These are phyloP conservation scores for Odontophorus gujanensis DNA, from an alignment of 2,113 vertebrate genomes.

Conservation along the genomic window DNA sequence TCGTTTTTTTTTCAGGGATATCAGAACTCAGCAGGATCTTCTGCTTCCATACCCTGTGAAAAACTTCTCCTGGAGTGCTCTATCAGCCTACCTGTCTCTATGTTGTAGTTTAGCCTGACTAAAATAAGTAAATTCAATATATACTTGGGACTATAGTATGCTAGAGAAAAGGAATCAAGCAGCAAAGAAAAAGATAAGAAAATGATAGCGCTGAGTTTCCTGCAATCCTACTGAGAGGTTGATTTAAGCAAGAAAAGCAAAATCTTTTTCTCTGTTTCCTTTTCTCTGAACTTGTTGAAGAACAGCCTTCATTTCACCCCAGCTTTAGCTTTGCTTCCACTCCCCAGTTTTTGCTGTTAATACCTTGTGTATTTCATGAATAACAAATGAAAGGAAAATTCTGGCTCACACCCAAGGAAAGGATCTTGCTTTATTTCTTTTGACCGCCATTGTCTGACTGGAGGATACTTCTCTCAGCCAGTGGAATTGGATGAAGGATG, in stretches of 20 bases:
- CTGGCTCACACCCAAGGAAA: not conserved
- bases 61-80: slow-evolving; percentile 13
- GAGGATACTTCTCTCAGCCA: not conserved
- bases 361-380: not conserved
- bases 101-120: not conserved
- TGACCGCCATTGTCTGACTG: rapidly evolving
- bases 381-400: not conserved
- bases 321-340: not conserved
- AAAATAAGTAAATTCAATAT: not conserved
- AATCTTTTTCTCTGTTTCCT: not conserved
- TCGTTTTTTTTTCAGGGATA: not conserved
- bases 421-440: not conserved
- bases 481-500: not conserved
- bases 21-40: slow-evolving; percentile 20
- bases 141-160: not conserved
- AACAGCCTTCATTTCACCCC: not conserved
- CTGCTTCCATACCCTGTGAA: not conserved
- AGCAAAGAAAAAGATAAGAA: not conserved
- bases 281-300: slow-evolving; percentile 2
- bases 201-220: not conserved
- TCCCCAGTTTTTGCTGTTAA: not conserved
- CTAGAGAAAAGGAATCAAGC: not conserved
- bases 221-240: slow-evolving; percentile 12
- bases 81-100: not conserved
- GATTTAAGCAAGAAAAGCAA: slow-evolving; percentile 41